These are phyloP conservation scores for Tetraodon nigroviridis DNA, from an alignment of 2,113 vertebrate genomes.

Conservation along the genomic window DNA sequence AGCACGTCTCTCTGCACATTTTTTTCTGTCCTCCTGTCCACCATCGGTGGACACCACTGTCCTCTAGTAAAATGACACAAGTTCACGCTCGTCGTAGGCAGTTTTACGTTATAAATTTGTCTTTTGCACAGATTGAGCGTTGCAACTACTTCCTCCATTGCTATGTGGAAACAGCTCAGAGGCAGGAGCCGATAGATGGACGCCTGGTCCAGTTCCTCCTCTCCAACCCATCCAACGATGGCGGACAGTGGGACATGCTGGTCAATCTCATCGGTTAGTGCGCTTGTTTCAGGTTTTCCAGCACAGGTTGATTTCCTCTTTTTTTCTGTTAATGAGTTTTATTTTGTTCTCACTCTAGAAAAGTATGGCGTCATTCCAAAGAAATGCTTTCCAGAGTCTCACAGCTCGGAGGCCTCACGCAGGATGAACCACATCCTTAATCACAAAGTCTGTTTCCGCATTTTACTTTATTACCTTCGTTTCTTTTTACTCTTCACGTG, in stretches of 20 bases:
- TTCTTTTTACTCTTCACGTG: not conserved
- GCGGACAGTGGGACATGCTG: slow-evolving; percentile 98
- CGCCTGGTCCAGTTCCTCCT: slow-evolving; percentile 91
- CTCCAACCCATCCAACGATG: slow-evolving; percentile 90
- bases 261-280: slow-evolving; percentile 93
- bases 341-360: slow-evolving; percentile 69
- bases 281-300: too few relatives aligned
- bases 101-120: not conserved
- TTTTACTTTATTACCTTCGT: not conserved
- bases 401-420: slow-evolving; percentile 90
- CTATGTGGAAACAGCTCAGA: slow-evolving; percentile 89
- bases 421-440: slow-evolving; percentile 98
- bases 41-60: too few relatives aligned
- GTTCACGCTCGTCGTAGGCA: too few relatives aligned
- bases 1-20: too few relatives aligned
- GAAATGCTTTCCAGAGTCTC: slow-evolving; percentile 95
- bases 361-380: slow-evolving; percentile 96
- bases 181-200: slow-evolving; percentile 88
- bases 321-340: not conserved
- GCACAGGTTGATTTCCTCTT: too few relatives aligned
- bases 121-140: slow-evolving; percentile 82
- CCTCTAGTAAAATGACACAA: too few relatives aligned
- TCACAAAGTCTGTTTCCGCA: slow-evolving; percentile 82
- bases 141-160: slow-evolving; percentile 92
- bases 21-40: too few relatives aligned